A percentile compares a stretch with the other conserved stretches of the same genome.
phyloP scores from a whole-genome alignment of 2,888 invertebrate species.

The Eudemis profundana region DNA sequence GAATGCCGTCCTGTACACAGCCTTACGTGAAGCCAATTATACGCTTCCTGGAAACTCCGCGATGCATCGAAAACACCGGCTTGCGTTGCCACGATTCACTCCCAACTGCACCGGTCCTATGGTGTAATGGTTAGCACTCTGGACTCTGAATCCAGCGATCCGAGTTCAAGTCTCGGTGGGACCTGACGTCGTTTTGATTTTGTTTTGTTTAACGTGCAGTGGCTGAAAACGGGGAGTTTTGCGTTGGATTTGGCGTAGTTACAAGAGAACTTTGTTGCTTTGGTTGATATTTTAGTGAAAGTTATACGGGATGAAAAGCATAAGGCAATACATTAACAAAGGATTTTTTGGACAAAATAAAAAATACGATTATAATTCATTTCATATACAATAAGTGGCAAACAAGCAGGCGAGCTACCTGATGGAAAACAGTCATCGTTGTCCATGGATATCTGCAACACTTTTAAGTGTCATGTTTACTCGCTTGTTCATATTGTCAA shows the following conservation, averaged over 20 bases:
- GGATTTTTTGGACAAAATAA: no score
- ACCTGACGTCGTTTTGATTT: conserved; percentile 57
- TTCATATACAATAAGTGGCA: no score
- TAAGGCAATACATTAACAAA: no score
- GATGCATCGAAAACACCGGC: background rate
- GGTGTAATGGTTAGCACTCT: conserved; percentile 87
- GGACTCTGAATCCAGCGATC: conserved; percentile 86
- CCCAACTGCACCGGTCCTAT: conserved; percentile 73
- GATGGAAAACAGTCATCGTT: no score
- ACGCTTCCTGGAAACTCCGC: background rate
- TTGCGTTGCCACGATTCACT: background rate
- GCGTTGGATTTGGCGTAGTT: background rate
- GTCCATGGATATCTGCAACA: no score
- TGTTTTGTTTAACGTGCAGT: background rate
- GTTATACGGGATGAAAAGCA: no score
- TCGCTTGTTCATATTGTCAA: no score
- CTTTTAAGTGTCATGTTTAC: no score
- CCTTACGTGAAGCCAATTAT: conserved; percentile 9
- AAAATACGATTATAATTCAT: no score
- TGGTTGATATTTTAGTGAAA: background rate
- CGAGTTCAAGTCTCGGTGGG: conserved; percentile 85
- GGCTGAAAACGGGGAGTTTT: conserved; percentile 5
- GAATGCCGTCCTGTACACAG: conserved; percentile 4
- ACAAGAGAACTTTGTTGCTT: no score
- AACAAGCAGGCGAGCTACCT: no score